phyloP scores from a whole-genome alignment of 1,140 invertebrate species.

The Drosophila truncata region DNA sequence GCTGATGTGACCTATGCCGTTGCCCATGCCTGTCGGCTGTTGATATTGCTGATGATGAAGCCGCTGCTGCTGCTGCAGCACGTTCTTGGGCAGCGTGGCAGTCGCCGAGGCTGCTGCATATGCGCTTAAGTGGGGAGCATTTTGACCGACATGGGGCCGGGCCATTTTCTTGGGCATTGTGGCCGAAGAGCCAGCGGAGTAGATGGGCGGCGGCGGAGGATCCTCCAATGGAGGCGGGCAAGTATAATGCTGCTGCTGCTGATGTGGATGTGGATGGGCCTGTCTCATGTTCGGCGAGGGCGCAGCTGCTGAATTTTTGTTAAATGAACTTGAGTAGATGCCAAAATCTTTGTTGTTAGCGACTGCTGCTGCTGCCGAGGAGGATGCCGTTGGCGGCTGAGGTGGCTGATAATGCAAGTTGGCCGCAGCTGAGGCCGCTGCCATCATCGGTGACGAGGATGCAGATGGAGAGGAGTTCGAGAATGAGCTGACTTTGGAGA shows the following conservation, averaged over 20 bases:
- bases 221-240: constrained; percentile 81
- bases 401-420: constrained; percentile 77
- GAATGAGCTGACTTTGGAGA: constrained; percentile 84
- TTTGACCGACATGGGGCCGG: constrained; percentile 58
- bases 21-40: constrained; percentile 68
- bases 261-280: constrained; percentile 24
- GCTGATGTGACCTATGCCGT: constrained; percentile 57
- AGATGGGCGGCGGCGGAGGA: constrained; percentile 82
- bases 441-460: constrained; percentile 46
- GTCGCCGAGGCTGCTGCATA: constrained; percentile 74
- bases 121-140: constrained; percentile 38
- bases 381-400: constrained; percentile 45
- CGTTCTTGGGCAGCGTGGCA: constrained; percentile 76
- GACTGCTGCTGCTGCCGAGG: constrained; percentile 19
- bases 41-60: constrained; percentile 81
- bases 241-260: constrained; percentile 71
- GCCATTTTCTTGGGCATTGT: constrained; percentile 79
- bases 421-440: constrained; percentile 21
- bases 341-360: constrained; percentile 65
- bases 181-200: constrained; percentile 60
- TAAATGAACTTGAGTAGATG: constrained; percentile 78
- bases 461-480: constrained; percentile 63
- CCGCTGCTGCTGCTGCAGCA: constrained; percentile 66
- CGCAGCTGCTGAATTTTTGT: constrained; percentile 75
- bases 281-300: constrained; percentile 70